Base-by-base conservation (phyloP, 1,140 invertebrate genomes). In the Macrostomum lignano region DNA sequence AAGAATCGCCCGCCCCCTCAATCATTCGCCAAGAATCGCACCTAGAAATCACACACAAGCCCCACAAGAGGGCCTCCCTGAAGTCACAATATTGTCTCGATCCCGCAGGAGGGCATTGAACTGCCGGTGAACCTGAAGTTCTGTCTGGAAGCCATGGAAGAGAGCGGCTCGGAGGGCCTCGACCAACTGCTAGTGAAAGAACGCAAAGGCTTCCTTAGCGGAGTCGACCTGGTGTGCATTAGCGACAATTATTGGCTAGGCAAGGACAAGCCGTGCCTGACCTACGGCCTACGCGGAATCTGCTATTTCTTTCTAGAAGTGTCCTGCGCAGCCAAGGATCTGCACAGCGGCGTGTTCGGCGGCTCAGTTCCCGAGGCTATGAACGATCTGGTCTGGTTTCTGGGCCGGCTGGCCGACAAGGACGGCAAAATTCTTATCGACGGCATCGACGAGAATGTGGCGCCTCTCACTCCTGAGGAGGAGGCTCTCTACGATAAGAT, bases 191-290 rank as follows among this genome's bases (percentile, higher is more conserved):
- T n/a, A n/a, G n/a, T n/a, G n/a, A n/a, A n/a, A n/a, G n/a, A n/a
- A n/a, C n/a, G n/a, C n/a, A n/a, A n/a, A n/a, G n/a, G n/a, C 11
- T 34, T 33, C 23, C 43, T 48, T 14, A 21, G 58, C 43, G 65
- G 68, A 49, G 69, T 84, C 1, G 84, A 94, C 52, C 91, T 70
- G 61, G 77, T 91, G 20, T 93, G 82, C 51, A 93, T 96, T 46
- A 91, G 82, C 25, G 88, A 96, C 49, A 96, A 93, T 60, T 96
- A 94, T 48, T 96, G 86, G 88, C 55, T 96, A 13, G 86, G 86
- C 5, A 93, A 73, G 22, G 73, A 70, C 7, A 86, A 86, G 50
- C 88, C 88, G 0, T 96, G 86, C 51, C 67, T 96, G 24, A 94
- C 84, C 2, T 94, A 94, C 61, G 86, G 86, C 3, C 65, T 94